Conservation (phyloP, 2,888 invertebrate species). For the Eupithecia centaureata region DNA sequence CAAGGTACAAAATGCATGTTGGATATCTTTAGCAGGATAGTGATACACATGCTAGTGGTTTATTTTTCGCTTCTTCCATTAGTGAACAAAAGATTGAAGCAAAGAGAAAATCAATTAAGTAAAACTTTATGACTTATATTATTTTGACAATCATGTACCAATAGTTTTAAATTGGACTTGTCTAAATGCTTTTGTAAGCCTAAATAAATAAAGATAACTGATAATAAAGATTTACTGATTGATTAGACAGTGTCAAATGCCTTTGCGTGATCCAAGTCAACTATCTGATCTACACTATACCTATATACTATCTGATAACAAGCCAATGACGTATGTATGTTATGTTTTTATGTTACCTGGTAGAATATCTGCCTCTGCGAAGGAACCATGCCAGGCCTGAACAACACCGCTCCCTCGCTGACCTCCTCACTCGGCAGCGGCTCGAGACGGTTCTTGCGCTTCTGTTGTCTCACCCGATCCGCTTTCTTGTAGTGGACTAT, state of each 20-base stretch:
- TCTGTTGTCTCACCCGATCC: conserved; percentile 57
- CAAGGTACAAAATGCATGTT: too few relatives aligned
- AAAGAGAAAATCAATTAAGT: too few relatives aligned
- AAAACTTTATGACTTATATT: too few relatives aligned
- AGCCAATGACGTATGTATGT: not conserved
- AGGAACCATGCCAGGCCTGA: conserved; percentile 88
- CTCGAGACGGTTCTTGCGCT: conserved; percentile 43
- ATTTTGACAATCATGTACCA: too few relatives aligned
- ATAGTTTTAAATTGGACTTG: too few relatives aligned
- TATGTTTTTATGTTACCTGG: conserved; percentile 85
- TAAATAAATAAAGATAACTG: too few relatives aligned
- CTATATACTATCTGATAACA: not conserved
- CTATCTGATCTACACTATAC: not conserved
- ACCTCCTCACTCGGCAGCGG: conserved; percentile 55
- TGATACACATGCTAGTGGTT: too few relatives aligned
- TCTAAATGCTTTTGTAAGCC: too few relatives aligned
- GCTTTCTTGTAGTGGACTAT: conserved; percentile 58
- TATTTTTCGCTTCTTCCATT: too few relatives aligned
- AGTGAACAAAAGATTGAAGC: too few relatives aligned
- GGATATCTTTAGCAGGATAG: too few relatives aligned
- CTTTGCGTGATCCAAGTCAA: not conserved
- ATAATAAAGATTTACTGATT: too few relatives aligned
- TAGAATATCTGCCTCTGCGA: conserved; percentile 95
- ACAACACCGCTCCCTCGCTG: conserved; percentile 64
- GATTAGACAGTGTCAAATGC: not conserved